These are phyloP conservation scores for Drosophila testacea DNA, from an alignment of 2,888 invertebrate genomes.

Conservation along the genomic window DNA sequence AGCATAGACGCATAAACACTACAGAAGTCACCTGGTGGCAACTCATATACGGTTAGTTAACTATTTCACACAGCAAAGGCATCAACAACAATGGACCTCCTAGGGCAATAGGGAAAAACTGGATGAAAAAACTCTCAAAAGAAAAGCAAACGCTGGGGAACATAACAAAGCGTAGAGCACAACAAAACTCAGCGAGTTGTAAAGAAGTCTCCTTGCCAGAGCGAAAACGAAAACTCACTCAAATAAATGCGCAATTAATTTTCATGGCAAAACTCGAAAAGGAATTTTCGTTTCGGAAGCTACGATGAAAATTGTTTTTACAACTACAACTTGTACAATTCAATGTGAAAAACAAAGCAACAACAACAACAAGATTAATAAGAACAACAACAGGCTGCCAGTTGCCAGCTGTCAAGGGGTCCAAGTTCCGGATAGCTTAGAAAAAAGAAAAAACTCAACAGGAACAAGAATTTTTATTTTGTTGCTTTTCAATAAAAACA, in stretches of 20 bases:
- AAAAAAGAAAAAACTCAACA: constrained; percentile 29
- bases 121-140: background rate
- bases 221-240: constrained; percentile 56
- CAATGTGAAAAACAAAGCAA: constrained; percentile 51
- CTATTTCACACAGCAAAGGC: constrained; percentile 7
- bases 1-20: constrained; percentile 18
- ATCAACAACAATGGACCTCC: background rate
- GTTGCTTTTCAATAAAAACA: constrained; percentile 42
- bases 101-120: background rate
- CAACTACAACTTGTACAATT: constrained; percentile 56
- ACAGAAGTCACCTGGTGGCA: background rate
- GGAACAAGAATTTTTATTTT: constrained; percentile 26
- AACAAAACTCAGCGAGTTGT: constrained; percentile 46
- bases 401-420: constrained; percentile 11
- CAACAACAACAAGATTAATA: constrained; percentile 10
- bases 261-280: constrained; percentile 62
- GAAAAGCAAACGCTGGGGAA: constrained; percentile 16
- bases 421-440: constrained; percentile 27
- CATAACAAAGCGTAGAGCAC: constrained; percentile 35
- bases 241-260: constrained; percentile 81
- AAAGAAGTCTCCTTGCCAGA: constrained; percentile 33
- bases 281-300: constrained; percentile 52
- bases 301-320: constrained; percentile 57
- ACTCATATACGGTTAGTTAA: constrained; percentile 23
- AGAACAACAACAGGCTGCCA: constrained; percentile 43